phyloP scores from a whole-genome alignment of 2,113 vertebrate genomes.

The Ia io region DNA sequence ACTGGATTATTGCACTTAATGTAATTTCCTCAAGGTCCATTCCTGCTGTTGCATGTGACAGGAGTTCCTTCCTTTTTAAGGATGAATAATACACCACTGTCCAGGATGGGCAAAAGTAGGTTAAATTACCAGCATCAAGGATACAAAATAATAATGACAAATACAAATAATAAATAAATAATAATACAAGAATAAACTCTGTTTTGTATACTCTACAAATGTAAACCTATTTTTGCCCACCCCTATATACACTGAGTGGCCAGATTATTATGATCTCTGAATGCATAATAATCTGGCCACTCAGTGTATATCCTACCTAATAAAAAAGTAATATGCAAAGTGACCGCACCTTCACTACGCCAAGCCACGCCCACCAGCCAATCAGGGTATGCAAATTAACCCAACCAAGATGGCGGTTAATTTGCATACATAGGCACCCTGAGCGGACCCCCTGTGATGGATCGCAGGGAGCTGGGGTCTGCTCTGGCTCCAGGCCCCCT shows the following conservation, averaged over 20 bases:
- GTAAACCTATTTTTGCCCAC: not conserved
- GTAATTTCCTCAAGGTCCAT: not conserved
- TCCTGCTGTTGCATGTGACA: not conserved
- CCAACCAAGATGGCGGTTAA: no score
- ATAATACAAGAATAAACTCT: not conserved
- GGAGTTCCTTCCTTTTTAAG: not conserved
- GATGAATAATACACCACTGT: not conserved
- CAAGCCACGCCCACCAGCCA: no score
- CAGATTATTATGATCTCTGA: no score
- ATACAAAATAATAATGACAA: not conserved
- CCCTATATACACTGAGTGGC: not conserved
- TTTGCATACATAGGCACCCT: no score
- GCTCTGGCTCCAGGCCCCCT: no score
- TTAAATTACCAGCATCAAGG: not conserved
- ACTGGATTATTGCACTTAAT: not conserved
- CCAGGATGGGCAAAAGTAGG: not conserved
- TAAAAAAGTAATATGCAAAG: no score
- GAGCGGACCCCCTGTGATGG: no score
- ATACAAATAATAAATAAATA: not conserved
- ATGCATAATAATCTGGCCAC: no score
- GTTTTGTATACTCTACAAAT: not conserved
- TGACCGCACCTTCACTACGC: no score
- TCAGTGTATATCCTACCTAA: no score
- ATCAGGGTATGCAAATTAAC: no score
- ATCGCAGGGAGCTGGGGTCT: no score